These are phyloP conservation scores for Epinephelus coioides DNA, from an alignment of 2,797 vertebrate genomes.

Conservation along the genomic window DNA sequence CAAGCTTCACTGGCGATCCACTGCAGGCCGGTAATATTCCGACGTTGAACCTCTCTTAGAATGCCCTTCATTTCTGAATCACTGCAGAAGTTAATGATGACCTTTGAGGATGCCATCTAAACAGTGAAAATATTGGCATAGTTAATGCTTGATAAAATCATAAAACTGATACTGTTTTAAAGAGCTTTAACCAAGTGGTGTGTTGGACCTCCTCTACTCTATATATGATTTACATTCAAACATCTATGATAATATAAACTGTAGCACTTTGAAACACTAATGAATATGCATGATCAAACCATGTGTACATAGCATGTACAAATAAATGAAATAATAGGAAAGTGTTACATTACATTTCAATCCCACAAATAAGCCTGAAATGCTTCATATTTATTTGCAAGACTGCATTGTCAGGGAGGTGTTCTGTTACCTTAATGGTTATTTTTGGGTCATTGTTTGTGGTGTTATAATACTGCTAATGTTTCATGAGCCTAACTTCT, in stretches of 20 bases:
- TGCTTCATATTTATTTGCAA: too few relatives aligned
- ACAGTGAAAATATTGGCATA: constrained; percentile 25
- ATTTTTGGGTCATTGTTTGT: too few relatives aligned
- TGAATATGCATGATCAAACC: too few relatives aligned
- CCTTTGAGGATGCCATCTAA: constrained; percentile 79
- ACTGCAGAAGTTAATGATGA: constrained; percentile 85
- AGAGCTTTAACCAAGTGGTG: background rate
- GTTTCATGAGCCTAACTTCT: too few relatives aligned
- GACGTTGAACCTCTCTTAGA: constrained; percentile 77
- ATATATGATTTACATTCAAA: background rate
- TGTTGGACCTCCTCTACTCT: background rate
- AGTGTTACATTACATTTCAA: too few relatives aligned
- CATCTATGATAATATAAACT: background rate
- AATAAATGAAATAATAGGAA: background rate
- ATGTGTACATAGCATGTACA: background rate
- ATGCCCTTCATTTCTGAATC: constrained; percentile 86
- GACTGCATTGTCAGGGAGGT: too few relatives aligned
- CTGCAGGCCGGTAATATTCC: constrained; percentile 84
- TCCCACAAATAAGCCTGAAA: too few relatives aligned
- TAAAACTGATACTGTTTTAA: background rate
- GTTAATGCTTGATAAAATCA: too few relatives aligned
- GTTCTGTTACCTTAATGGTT: too few relatives aligned
- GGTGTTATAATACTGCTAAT: too few relatives aligned
- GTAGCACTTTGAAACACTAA: background rate
- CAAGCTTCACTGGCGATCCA: constrained; percentile 89